Evolutionary conservation across 2,797 vertebrate species (phyloP).

Genomic region (Pyrrhura leucotis): DNA sequence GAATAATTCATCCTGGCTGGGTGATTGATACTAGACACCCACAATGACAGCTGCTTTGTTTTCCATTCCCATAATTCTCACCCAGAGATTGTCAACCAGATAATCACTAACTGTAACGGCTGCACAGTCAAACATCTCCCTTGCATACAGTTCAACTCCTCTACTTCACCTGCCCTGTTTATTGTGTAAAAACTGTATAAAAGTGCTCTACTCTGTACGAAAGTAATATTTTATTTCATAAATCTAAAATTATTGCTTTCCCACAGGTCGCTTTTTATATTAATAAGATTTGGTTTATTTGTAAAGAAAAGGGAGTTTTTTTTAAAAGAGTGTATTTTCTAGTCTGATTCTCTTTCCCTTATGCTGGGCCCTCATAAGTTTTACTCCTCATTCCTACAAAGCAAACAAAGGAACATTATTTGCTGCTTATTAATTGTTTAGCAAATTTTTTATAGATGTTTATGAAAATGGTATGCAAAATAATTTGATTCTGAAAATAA

Average conservation of each 20-base stretch:
- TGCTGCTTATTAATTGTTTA: neutral
- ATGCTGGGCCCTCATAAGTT: neutral
- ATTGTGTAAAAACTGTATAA: neutral
- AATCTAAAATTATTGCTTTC: neutral
- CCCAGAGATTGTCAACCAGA: neutral
- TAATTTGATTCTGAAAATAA: neutral
- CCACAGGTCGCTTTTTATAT: neutral
- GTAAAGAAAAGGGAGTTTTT: accelerated
- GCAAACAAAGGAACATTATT: neutral
- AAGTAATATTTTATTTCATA: neutral
- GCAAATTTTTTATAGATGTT: neutral
- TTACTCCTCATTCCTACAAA: neutral
- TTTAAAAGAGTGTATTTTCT: neutral
- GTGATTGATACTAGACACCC: accelerated
- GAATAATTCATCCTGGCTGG: neutral
- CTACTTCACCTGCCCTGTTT: neutral
- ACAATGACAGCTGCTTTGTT: neutral
- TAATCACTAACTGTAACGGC: neutral
- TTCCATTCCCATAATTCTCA: neutral
- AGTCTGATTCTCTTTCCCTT: neutral
- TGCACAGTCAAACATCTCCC: neutral
- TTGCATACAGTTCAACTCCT: neutral
- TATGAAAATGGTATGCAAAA: neutral
- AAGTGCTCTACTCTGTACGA: neutral
- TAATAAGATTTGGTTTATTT: neutral